phyloP scores from a whole-genome alignment of 2,888 invertebrate genomes.

The Dugesia japonica region DNA sequence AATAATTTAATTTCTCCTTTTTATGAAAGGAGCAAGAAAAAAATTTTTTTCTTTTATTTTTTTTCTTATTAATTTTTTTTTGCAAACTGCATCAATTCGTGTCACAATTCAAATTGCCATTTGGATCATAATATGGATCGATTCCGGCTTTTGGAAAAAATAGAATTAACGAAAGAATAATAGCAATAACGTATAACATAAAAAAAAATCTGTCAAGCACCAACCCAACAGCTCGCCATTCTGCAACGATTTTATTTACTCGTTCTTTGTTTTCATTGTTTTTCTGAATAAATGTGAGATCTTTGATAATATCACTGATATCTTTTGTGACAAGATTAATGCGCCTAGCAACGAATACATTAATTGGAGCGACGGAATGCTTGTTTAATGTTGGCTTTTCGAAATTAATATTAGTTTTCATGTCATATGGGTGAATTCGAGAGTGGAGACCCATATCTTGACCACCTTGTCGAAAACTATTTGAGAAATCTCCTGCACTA shows the following conservation, averaged over 20 bases:
- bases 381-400: not conserved
- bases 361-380: conserved; percentile 14
- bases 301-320: conserved; percentile 34
- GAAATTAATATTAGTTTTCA: not conserved
- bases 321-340: conserved; percentile 33
- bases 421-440: not conserved
- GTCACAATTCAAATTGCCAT: not conserved
- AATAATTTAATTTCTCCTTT: not conserved
- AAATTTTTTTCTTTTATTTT: too few species aligned
- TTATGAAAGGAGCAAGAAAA: not conserved
- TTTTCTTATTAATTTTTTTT: too few species aligned
- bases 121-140: conserved; percentile 15
- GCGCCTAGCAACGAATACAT: conserved; percentile 21
- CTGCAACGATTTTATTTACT: conserved; percentile 34
- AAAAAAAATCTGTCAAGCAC: conserved; percentile 34
- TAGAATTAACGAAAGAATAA: conserved; percentile 31
- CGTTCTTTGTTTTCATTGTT: conserved; percentile 34
- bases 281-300: conserved; percentile 34
- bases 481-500: conserved; percentile 16
- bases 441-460: not conserved
- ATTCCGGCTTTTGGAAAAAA: conserved; percentile 35
- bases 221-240: conserved; percentile 34
- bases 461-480: not conserved
- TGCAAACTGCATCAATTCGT: too few species aligned
- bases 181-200: conserved; percentile 30